Percentiles rank a stretch among this genome's conserved stretches.
Conservation (phyloP, 2,113 vertebrate genomes). For the Xiphias gladius region DNA sequence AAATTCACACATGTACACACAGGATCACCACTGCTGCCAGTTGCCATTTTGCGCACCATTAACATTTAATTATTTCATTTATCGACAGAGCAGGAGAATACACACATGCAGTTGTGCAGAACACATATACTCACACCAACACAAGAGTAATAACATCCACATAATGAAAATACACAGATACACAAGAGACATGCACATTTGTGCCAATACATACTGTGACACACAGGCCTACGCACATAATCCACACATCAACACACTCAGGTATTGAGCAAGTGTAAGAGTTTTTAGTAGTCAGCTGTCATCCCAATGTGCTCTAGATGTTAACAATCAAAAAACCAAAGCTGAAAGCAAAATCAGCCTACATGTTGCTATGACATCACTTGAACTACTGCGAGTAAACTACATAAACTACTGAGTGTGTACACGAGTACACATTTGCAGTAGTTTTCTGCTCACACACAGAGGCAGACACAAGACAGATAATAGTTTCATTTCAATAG, state of each 20-base stretch:
- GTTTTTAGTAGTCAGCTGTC: constrained; percentile 38
- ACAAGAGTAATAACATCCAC: background rate
- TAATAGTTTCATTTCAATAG: too few species aligned
- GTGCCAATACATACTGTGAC: constrained; percentile 13
- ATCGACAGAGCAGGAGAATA: constrained; percentile 42
- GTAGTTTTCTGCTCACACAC: background rate
- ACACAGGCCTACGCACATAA: constrained; percentile 1
- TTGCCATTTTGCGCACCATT: constrained; percentile 63
- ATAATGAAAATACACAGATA: background rate
- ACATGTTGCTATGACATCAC: constrained; percentile 7
- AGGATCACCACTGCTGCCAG: constrained; percentile 60
- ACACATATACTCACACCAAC: constrained; percentile 4
- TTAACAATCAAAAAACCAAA: constrained; percentile 25
- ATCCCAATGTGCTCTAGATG: background rate
- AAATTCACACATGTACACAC: constrained; percentile 3
- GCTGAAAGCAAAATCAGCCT: constrained; percentile 22
- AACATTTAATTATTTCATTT: constrained; percentile 71
- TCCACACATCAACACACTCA: background rate
- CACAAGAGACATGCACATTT: constrained; percentile 7
- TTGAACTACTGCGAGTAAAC: too few species aligned
- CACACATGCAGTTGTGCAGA: background rate
- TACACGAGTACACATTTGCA: background rate
- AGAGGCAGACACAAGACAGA: background rate
- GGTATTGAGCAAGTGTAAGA: background rate
- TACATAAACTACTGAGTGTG: too few species aligned